Base-by-base conservation (phyloP, 2,113 vertebrate species). In the Nannospalax galili region DNA sequence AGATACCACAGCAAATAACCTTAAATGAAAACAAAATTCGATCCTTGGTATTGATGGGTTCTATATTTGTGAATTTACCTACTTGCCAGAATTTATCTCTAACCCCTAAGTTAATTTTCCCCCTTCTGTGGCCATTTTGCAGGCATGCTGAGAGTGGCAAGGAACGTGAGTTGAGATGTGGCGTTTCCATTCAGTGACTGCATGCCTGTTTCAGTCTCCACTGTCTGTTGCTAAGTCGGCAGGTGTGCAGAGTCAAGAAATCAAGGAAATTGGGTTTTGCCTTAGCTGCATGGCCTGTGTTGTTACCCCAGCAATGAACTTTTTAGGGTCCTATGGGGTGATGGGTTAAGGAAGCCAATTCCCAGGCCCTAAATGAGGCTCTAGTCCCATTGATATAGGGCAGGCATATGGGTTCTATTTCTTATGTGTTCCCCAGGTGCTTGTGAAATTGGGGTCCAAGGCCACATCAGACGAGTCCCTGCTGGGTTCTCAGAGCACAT, bases 271-370 rank as follows among this genome's bases (percentile, higher is more conserved):
- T 12, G 7, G 15, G 14, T 1, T 3, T 0, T 5, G 10, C 14
- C 0, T 26, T 19, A 7, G 19, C 26, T 20, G 6, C 10, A 48
- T 37, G 30, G 67, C 37, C 12, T 45, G 0, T 0, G 15, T 14
- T 8, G 5, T 22, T 5, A 15, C 3, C 1, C 5, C 26, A 1
- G 5, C 1, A 48, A 14, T 9, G 4, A 62, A 3, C 0, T 52
- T 52, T 52, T 52, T 52, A 52, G 48, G 48, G 48, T 52, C 48
- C 48, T 52, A 11, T 52, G 11, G 48, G 48, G 48, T 52, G 48
- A 11, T 52, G 48, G 6, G 6, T 11, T 52, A 52, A 11, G 48
- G 48, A 52, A 52, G 48, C 48, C 48, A 52, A 52, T 52, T 52
- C 48, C 48, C 48, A 52, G 48, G 48, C 48, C 11, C 48, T 52